phyloP scores from a whole-genome alignment of 2,888 invertebrate species.

The Girardia tigrina region DNA sequence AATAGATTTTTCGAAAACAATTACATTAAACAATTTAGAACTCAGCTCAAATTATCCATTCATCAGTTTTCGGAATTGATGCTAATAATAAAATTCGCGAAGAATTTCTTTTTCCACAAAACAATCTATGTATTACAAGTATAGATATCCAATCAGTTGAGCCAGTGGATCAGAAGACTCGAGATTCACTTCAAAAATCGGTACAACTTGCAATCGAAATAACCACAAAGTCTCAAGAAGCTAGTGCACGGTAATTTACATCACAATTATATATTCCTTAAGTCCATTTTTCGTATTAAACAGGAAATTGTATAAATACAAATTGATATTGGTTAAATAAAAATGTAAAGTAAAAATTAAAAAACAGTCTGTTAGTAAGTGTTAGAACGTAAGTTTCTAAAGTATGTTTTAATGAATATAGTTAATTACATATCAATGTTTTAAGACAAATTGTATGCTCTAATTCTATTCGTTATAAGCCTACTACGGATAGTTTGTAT shows the following conservation, averaged over 20 bases:
- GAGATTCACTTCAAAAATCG: conserved; percentile 53
- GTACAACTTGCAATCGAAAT: conserved; percentile 54
- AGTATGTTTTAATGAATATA: no score
- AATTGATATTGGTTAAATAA: no score
- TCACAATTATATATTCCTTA: background rate
- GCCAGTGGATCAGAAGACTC: conserved; percentile 53
- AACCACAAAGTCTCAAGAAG: conserved; percentile 53
- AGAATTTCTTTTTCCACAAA: conserved; percentile 51
- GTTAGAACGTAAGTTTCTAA: no score
- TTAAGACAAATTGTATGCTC: no score
- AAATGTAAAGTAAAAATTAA: no score
- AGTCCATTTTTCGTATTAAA: background rate
- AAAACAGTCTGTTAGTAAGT: no score
- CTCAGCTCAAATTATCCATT: conserved; percentile 42
- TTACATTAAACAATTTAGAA: no score
- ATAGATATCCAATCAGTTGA: conserved; percentile 54
- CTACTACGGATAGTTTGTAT: no score
- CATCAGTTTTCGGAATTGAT: conserved; percentile 42
- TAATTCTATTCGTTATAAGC: no score
- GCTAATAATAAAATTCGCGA: conserved; percentile 41
- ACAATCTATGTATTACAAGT: conserved; percentile 51
- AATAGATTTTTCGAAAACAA: no score
- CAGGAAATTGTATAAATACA: background rate
- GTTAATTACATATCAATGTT: no score
- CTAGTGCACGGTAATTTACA: conserved; percentile 34